Evolutionary conservation across 2,888 invertebrate species (phyloP).

Genomic region (Parasteatoda lunata): DNA sequence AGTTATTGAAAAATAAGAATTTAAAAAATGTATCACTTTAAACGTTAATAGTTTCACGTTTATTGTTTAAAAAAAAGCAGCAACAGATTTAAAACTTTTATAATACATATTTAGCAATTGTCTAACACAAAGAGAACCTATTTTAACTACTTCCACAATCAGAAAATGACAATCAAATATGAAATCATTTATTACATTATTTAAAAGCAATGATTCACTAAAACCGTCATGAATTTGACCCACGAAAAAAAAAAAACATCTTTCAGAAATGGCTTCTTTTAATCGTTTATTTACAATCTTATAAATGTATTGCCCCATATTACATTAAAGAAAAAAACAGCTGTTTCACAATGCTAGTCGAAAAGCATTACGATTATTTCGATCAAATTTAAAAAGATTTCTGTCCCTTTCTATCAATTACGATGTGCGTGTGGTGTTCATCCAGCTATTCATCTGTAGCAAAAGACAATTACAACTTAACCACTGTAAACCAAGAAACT

Average conservation of each 20-base stretch:
- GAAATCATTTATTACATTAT: too few relatives aligned
- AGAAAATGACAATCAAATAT: too few relatives aligned
- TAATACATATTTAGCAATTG: too few relatives aligned
- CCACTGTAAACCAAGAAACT: not conserved
- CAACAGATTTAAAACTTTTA: too few relatives aligned
- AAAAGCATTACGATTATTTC: not conserved
- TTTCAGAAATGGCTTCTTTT: not conserved
- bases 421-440: constrained; percentile 30
- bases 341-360: not conserved
- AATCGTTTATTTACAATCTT: not conserved
- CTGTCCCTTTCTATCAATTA: constrained; percentile 29
- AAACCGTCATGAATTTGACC: not conserved
- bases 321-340: not conserved
- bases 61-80: too few relatives aligned
- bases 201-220: too few relatives aligned
- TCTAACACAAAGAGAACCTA: too few relatives aligned
- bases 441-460: constrained; percentile 19
- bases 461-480: constrained; percentile 28
- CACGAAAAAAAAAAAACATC: not conserved
- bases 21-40: too few relatives aligned
- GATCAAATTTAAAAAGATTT: constrained; percentile 8
- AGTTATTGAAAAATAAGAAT: too few relatives aligned
- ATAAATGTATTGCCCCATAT: not conserved
- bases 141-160: too few relatives aligned
- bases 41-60: too few relatives aligned